These are phyloP conservation scores for Gallinago undulata DNA, from an alignment of 2,113 vertebrate genomes.

Conservation along the genomic window DNA sequence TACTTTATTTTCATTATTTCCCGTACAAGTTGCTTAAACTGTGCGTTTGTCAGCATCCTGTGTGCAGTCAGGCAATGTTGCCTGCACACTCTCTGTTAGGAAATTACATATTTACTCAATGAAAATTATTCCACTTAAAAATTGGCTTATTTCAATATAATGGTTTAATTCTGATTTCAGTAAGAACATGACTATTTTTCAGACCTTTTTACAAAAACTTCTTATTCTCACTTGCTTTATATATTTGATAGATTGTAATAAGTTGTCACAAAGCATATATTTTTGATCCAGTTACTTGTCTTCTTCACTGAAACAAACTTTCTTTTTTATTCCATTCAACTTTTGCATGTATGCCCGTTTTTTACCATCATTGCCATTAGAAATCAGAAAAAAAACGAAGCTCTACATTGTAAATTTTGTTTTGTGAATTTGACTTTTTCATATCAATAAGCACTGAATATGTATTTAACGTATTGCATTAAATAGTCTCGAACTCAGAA, in stretches of 20 bases:
- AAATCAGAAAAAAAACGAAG: not conserved
- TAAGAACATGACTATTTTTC: not conserved
- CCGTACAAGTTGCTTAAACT: not conserved
- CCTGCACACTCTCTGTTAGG: not conserved
- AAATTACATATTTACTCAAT: not conserved
- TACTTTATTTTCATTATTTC: not conserved
- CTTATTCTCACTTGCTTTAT: not conserved
- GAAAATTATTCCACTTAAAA: not conserved
- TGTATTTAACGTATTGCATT: not conserved
- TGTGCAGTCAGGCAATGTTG: not conserved
- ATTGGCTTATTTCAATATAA: not conserved
- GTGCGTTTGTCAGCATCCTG: not conserved
- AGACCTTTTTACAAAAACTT: not conserved
- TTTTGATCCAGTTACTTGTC: not conserved
- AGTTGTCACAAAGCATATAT: not conserved
- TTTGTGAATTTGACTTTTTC: not conserved
- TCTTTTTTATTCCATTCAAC: not conserved
- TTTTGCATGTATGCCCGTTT: not conserved
- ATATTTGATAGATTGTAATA: not conserved
- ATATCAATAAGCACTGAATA: not conserved
- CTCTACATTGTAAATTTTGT: not conserved
- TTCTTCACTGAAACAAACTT: not conserved
- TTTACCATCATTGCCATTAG: not conserved
- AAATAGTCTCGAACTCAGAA: not conserved
- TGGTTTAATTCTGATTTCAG: not conserved